Evolutionary conservation across 1,140 invertebrate genomes (phyloP).

Genomic region (Papilio glaucus): DNA sequence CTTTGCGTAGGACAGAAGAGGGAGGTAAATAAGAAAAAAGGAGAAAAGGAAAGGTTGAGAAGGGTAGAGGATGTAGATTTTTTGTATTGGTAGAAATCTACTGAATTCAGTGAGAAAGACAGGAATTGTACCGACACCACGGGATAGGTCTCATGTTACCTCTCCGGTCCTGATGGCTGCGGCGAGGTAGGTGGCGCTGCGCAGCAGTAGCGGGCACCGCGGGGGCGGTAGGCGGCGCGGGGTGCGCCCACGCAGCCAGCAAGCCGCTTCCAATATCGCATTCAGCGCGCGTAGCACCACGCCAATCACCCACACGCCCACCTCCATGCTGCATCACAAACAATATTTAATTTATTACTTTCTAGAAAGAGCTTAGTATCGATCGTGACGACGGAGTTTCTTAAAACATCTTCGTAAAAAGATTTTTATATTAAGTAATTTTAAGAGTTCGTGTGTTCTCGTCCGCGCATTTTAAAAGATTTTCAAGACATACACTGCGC

Average conservation of each 20-base stretch:
- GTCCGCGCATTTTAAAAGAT: no score
- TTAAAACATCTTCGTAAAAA: no score
- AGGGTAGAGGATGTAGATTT: neutral
- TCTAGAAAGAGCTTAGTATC: no score
- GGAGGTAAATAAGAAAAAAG: no score
- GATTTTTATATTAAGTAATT: no score
- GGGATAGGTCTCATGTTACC: conserved; percentile 54
- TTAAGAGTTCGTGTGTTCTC: no score
- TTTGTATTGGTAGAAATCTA: neutral
- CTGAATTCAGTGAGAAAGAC: neutral
- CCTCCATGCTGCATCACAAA: conserved; percentile 75
- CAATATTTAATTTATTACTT: conserved; percentile 14
- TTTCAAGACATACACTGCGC: no score
- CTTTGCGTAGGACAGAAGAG: no score
- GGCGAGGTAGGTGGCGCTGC: conserved; percentile 76
- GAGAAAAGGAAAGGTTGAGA: no score
- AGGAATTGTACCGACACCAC: neutral
- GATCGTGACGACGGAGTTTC: no score
- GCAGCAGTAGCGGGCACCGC: conserved; percentile 66
- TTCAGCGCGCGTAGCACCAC: conserved; percentile 70
- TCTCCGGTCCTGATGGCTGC: conserved; percentile 72
- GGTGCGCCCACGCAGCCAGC: conserved; percentile 58
- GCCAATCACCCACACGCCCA: conserved; percentile 71
- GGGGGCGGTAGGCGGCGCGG: conserved; percentile 61
- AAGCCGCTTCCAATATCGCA: conserved; percentile 63